Percentiles rank a stretch among this genome's conserved stretches.
These are phyloP conservation scores for Psammodynastes pulverulentus DNA, from an alignment of 2,113 vertebrate genomes.

Conservation along the genomic window DNA sequence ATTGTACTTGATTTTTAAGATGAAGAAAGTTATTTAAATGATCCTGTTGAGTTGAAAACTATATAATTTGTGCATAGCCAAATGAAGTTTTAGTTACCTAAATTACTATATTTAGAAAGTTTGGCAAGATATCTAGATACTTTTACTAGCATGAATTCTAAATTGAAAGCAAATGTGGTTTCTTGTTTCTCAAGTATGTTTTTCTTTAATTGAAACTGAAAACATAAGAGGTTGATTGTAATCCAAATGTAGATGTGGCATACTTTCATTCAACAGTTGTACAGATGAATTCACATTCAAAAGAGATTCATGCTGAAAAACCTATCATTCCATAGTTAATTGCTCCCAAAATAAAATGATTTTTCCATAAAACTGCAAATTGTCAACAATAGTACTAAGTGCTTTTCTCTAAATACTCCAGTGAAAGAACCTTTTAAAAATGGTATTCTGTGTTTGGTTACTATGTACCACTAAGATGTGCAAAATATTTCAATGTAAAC, in stretches of 20 bases:
- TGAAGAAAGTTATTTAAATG: background rate
- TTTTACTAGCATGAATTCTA: background rate
- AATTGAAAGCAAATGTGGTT: background rate
- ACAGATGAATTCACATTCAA: background rate
- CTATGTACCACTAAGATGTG: background rate
- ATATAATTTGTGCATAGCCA: background rate
- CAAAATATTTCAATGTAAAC: background rate
- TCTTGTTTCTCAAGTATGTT: constrained; percentile 19
- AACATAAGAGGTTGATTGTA: constrained; percentile 18
- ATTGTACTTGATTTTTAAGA: constrained; percentile 14
- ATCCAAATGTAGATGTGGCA: constrained; percentile 10
- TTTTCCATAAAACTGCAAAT: background rate
- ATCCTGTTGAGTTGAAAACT: constrained; percentile 21
- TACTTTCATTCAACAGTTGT: background rate
- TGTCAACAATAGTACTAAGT: background rate
- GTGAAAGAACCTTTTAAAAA: background rate
- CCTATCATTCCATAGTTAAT: background rate
- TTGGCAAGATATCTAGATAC: constrained; percentile 8
- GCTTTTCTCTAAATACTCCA: background rate
- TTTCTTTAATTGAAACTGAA: constrained; percentile 31
- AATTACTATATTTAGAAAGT: constrained; percentile 21
- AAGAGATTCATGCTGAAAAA: constrained; percentile 11
- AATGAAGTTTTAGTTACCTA: background rate
- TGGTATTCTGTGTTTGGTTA: background rate
- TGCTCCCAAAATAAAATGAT: background rate